Conservation (phyloP, 2,888 invertebrate genomes). For the Eupithecia dodoneata region DNA sequence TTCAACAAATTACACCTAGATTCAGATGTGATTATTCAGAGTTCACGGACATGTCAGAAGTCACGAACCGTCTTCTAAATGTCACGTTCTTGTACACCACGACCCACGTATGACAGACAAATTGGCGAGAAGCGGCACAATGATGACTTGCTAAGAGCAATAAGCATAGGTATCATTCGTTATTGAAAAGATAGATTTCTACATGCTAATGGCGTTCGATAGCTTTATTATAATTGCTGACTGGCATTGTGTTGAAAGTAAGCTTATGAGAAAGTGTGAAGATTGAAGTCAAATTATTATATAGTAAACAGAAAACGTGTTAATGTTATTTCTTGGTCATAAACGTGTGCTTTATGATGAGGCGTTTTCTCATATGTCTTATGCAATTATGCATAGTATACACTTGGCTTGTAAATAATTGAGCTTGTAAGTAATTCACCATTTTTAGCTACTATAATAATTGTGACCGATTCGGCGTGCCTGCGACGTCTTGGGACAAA, state of each 20-base stretch:
- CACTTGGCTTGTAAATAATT: neutral
- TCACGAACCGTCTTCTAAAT: slow-evolving; percentile 50
- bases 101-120: slow-evolving; percentile 25
- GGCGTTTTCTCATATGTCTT: too few relatives aligned
- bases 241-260: slow-evolving; percentile 6
- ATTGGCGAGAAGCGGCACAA: slow-evolving; percentile 14
- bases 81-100: slow-evolving; percentile 19
- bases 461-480: too few relatives aligned
- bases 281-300: slow-evolving; percentile 6
- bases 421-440: too few relatives aligned
- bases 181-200: slow-evolving; percentile 20
- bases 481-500: too few relatives aligned
- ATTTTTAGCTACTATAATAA: too few relatives aligned
- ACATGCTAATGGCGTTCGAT: slow-evolving; percentile 15
- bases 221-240: slow-evolving; percentile 21
- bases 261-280: slow-evolving; percentile 8
- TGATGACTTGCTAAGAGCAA: slow-evolving; percentile 20
- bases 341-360: neutral
- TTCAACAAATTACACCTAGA: neutral
- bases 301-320: neutral
- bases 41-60: slow-evolving; percentile 56
- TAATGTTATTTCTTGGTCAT: neutral
- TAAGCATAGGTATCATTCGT: slow-evolving; percentile 20
- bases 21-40: neutral
- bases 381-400: neutral